Evolutionary conservation across 2,797 vertebrate species (phyloP).

Genomic region (Enteromius trimaculatus): DNA sequence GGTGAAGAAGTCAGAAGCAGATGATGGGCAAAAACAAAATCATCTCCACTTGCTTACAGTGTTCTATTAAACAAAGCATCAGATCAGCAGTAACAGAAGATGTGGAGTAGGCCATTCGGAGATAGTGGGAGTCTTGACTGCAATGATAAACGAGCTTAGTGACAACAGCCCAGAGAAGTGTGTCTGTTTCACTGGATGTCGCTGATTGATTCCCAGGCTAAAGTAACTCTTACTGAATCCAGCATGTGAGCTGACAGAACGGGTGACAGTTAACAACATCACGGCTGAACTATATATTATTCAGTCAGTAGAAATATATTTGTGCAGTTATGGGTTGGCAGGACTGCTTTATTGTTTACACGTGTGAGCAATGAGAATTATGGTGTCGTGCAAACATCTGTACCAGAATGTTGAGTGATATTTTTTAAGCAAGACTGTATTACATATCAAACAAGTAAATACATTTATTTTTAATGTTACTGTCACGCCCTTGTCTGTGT

Average conservation of each 20-base stretch:
- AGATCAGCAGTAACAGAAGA: background rate
- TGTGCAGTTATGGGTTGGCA: background rate
- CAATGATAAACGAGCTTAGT: constrained; percentile 39
- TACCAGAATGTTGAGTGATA: background rate
- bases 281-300: background rate
- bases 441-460: background rate
- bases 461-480: background rate
- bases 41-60: background rate
- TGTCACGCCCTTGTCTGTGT: no score
- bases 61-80: constrained; percentile 2
- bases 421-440: background rate
- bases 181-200: background rate
- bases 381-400: background rate
- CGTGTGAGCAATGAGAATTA: background rate
- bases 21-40: constrained; percentile 1
- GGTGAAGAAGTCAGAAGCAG: background rate
- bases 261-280: background rate
- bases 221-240: constrained; percentile 19
- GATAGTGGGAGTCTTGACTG: background rate
- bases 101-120: background rate
- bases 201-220: constrained; percentile 38
- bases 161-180: background rate
- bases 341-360: constrained; percentile 7
- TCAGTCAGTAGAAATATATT: background rate
- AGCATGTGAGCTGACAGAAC: background rate